Conservation (phyloP, 2,888 invertebrate genomes). For the Endomychus coccineus region DNA sequence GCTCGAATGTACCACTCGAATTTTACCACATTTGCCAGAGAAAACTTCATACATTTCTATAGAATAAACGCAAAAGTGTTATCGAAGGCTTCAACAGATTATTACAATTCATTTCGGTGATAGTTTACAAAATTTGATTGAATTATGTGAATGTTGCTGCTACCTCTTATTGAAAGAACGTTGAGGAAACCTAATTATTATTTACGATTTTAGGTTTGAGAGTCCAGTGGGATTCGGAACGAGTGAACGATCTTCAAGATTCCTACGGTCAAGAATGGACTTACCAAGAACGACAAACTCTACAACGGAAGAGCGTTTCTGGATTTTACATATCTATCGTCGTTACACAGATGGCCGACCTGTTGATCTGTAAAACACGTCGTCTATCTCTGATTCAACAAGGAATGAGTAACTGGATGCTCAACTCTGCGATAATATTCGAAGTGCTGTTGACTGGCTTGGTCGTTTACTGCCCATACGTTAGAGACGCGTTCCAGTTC, state of each 20-base stretch:
- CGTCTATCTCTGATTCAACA: slow-evolving; percentile 65
- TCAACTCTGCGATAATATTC: slow-evolving; percentile 53
- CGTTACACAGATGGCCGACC: slow-evolving; percentile 69
- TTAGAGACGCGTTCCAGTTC: slow-evolving; percentile 59
- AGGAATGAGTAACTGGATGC: slow-evolving; percentile 62
- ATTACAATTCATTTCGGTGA: too few relatives aligned
- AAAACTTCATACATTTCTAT: too few relatives aligned
- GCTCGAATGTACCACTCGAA: too few relatives aligned
- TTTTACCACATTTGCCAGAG: too few relatives aligned
- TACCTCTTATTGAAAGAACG: too few relatives aligned
- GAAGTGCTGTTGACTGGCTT: slow-evolving; percentile 54
- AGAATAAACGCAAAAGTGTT: too few relatives aligned
- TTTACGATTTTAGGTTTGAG: slow-evolving; percentile 49
- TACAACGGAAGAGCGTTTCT: slow-evolving; percentile 70
- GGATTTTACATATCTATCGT: slow-evolving; percentile 75
- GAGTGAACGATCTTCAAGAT: slow-evolving; percentile 56
- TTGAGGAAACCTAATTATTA: too few relatives aligned
- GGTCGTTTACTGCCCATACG: slow-evolving; percentile 59
- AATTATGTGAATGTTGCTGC: too few relatives aligned
- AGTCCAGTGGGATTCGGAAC: slow-evolving; percentile 61
- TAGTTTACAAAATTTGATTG: too few relatives aligned
- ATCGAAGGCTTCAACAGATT: too few relatives aligned
- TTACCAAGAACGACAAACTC: slow-evolving; percentile 55
- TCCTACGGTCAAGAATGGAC: slow-evolving; percentile 73
- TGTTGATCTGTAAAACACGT: slow-evolving; percentile 71